A percentile compares a stretch with the other conserved stretches of the same genome.
phyloP scores from a whole-genome alignment of 2,113 vertebrate genomes.

The Takifugu flavidus region DNA sequence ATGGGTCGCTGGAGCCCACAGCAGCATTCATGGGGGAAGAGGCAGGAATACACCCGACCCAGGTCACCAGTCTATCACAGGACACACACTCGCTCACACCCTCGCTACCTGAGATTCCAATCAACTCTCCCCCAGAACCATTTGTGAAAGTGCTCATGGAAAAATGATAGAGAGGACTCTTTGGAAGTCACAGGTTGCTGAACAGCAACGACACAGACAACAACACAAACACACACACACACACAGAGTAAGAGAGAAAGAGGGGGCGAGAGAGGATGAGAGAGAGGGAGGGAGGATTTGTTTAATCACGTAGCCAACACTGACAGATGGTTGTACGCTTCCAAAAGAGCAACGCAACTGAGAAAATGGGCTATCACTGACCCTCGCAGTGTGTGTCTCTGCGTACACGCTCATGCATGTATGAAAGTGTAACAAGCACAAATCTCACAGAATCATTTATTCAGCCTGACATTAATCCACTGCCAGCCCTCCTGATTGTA shows the following conservation, averaged over 20 bases:
- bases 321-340: constrained; percentile 78
- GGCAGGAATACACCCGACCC: too few species aligned
- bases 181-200: constrained; percentile 44
- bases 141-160: too few species aligned
- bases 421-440: constrained; percentile 47
- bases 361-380: constrained; percentile 53
- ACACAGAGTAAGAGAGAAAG: constrained; percentile 14
- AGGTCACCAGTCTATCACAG: too few species aligned
- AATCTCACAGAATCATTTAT: constrained; percentile 45
- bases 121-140: too few species aligned
- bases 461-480: constrained; percentile 24
- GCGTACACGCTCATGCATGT: constrained; percentile 32
- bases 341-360: constrained; percentile 68
- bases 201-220: constrained; percentile 20
- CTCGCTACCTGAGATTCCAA: too few species aligned
- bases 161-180: too few species aligned
- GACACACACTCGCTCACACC: too few species aligned
- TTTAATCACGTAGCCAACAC: constrained; percentile 71
- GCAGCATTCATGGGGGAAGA: too few species aligned
- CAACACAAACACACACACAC: not conserved
- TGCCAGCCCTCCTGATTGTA: constrained; percentile 44
- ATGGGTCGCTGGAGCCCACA: too few species aligned
- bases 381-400: constrained; percentile 53
- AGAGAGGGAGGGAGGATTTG: constrained; percentile 30
- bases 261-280: constrained; percentile 4